Percentiles rank a stretch among this genome's conserved stretches.
Conservation (phyloP, 2,797 vertebrate genomes). For the Anisognathus igniventris region DNA sequence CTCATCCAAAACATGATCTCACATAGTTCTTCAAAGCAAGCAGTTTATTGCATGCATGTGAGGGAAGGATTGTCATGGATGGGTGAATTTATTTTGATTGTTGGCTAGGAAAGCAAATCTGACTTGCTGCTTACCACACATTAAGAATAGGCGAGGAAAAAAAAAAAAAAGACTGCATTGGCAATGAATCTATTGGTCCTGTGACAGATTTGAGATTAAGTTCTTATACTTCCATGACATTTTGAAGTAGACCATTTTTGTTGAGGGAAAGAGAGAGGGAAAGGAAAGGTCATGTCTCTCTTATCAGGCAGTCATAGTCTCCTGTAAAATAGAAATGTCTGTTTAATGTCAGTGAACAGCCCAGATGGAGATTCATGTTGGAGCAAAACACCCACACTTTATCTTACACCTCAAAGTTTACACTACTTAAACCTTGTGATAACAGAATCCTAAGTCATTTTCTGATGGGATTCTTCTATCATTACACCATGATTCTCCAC, state of each 20-base stretch:
- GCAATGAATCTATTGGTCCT: constrained; percentile 61
- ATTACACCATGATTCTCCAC: neutral
- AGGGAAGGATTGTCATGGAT: neutral
- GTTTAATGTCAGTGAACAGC: constrained; percentile 74
- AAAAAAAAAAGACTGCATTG: neutral
- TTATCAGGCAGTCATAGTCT: constrained; percentile 71
- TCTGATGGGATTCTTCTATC: neutral
- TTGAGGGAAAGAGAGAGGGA: constrained; percentile 54
- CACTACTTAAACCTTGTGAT: constrained; percentile 45
- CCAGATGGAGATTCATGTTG: constrained; percentile 59
- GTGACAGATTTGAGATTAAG: constrained; percentile 70
- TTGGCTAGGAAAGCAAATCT: neutral
- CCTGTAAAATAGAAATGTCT: constrained; percentile 74
- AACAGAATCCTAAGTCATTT: constrained; percentile 31
- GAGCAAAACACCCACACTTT: constrained; percentile 41
- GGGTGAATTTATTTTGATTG: neutral
- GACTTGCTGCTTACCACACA: neutral
- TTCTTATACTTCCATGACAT: constrained; percentile 69
- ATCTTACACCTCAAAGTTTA: constrained; percentile 23
- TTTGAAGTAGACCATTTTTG: constrained; percentile 71
- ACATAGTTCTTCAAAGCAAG: neutral
- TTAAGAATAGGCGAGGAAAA: neutral
- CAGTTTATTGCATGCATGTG: neutral
- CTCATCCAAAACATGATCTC: neutral
- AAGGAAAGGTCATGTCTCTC: constrained; percentile 71